Evolutionary conservation across 2,888 invertebrate genomes (phyloP).

Genomic region (Caenorhabditis becei): DNA sequence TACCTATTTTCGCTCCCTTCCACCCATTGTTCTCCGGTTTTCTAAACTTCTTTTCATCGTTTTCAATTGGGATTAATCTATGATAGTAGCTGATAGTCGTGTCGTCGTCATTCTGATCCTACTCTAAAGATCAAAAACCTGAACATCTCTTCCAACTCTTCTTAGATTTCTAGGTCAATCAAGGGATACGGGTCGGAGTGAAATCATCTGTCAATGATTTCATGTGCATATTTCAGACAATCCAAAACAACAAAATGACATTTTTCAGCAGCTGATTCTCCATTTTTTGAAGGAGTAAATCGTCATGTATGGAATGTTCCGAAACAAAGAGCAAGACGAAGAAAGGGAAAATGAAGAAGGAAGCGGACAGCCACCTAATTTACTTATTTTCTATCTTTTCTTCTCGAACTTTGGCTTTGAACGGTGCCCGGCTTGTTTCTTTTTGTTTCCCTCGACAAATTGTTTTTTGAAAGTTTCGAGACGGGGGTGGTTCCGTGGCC

Average conservation of each 20-base stretch:
- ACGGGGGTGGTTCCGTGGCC: background rate
- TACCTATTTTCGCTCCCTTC: background rate
- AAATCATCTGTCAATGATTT: conserved; percentile 49
- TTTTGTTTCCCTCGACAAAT: background rate
- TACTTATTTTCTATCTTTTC: conserved; percentile 21
- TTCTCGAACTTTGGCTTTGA: conserved; percentile 30
- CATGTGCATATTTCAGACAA: conserved; percentile 34
- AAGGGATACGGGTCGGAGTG: background rate
- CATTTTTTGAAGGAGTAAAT: conserved; percentile 11
- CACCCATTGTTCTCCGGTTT: background rate
- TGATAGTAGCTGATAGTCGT: background rate
- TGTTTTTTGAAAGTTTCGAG: background rate
- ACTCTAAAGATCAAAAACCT: background rate
- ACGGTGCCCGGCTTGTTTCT: conserved; percentile 3
- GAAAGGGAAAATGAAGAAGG: conserved; percentile 6
- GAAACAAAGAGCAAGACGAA: conserved; percentile 12
- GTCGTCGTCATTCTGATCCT: background rate
- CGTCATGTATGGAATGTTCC: conserved; percentile 6
- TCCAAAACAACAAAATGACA: conserved; percentile 24
- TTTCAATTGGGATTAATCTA: conserved; percentile 5
- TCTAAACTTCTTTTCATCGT: background rate
- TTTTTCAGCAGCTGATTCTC: conserved; percentile 27
- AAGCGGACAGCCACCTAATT: conserved; percentile 38
- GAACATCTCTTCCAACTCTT: background rate
- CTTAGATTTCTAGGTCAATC: background rate